Base-by-base conservation (phyloP, 2,113 vertebrate species). In the Hydropotes inermis region DNA sequence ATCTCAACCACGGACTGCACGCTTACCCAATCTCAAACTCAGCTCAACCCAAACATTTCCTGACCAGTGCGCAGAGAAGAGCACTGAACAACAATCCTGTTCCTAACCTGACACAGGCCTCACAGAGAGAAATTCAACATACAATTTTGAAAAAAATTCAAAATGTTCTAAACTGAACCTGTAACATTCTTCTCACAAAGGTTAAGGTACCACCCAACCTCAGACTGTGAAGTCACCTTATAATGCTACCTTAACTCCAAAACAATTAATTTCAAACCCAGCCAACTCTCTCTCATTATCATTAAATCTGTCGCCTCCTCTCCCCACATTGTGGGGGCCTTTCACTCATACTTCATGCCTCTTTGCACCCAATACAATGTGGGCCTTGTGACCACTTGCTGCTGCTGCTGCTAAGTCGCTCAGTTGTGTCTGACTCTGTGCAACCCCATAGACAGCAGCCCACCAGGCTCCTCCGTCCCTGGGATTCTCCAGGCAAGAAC, bases 181-280 rank as follows among this genome's bases (percentile, higher is more conserved):
- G 64, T 82, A 61, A 52, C 14, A 92, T 21, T 94, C n/a, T 61
- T 85, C 43, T 95, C 45, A 61, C 57, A 93, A 94, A 86, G 19
- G 47, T 76, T 64, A 94, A 93, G 70, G 79, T 45, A 79, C 27
- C 16, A 86, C 23, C 58, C n/a, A 52, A n/a, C 8, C 8, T 70
- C 87, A 92, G 89, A 54, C 7, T 45, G 78, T 60, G 74, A 57
- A 97, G 54, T 84, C 70, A 89, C 25, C n/a, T 89, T 87, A 55
- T 61, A 95, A 89, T 81, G 57, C n/a, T 89, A 96, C 50, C 7
- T 57, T 76, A 84, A 97, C 33, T 96, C 87, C 36, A 86, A 55
- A 27, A 61, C 39, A 60, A 60, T 58, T 47, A 6, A 33, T 86
- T 87, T 89, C 39, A 76, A 93, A 96, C 5, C 25, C 84, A 97